These are phyloP conservation scores for Resseliella maxima DNA, from an alignment of 2,888 invertebrate species.

Conservation along the genomic window DNA sequence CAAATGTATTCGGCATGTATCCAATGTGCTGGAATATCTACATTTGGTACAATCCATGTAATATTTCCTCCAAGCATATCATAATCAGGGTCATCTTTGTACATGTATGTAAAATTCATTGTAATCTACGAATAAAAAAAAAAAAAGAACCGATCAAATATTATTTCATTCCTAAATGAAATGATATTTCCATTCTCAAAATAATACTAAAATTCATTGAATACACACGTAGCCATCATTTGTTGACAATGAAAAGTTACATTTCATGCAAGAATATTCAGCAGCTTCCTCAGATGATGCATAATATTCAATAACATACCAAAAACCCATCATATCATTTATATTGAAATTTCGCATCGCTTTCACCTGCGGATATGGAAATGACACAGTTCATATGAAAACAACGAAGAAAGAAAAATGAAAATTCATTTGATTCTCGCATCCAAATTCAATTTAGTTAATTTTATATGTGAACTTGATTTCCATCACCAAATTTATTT, in stretches of 20 bases:
- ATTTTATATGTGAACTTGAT: background rate
- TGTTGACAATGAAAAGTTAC: slow-evolving; percentile 67
- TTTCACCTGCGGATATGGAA: slow-evolving; percentile 70
- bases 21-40: slow-evolving; percentile 84
- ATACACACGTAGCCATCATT: slow-evolving; percentile 60
- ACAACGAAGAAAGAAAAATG: background rate
- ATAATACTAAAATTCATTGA: no score
- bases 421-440: background rate
- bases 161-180: no score
- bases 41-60: slow-evolving; percentile 84
- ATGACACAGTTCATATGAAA: background rate
- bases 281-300: slow-evolving; percentile 89
- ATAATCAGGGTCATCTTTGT: slow-evolving; percentile 83
- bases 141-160: background rate
- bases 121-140: slow-evolving; percentile 72
- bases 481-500: background rate
- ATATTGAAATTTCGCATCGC: slow-evolving; percentile 84
- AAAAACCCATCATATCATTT: slow-evolving; percentile 81
- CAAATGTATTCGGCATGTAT: slow-evolving; percentile 86
- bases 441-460: slow-evolving; percentile 2
- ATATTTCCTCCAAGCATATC: slow-evolving; percentile 86
- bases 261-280: slow-evolving; percentile 86
- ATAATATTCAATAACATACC: slow-evolving; percentile 90
- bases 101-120: slow-evolving; percentile 91
- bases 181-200: no score